Evolutionary conservation across 92 coral and sea anemone species (phyloP).

Genomic region (Porites cylindrica): DNA sequence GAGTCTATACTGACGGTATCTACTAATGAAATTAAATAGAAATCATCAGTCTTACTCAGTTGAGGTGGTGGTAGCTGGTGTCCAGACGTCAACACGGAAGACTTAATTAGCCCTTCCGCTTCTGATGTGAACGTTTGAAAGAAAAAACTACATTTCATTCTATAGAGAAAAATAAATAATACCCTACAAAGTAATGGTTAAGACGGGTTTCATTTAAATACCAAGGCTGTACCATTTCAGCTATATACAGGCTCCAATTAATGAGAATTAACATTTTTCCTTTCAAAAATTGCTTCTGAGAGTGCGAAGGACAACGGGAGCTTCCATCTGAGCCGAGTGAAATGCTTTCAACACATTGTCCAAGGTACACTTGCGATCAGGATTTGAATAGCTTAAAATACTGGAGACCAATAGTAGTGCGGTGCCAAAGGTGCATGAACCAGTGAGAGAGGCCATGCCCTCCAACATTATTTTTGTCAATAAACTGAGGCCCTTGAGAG

Average conservation of each 20-base stretch:
- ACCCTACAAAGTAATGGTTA: too few relatives aligned
- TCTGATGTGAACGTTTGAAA: neutral
- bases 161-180: neutral
- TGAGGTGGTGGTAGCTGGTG: neutral
- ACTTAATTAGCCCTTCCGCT: neutral
- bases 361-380: neutral
- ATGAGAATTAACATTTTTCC: neutral
- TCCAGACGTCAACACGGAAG: constrained; percentile 8
- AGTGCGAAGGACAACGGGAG: neutral
- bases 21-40: constrained; percentile 4
- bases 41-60: constrained; percentile 11
- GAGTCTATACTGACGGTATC: constrained; percentile 1
- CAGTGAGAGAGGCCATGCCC: neutral
- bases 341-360: neutral
- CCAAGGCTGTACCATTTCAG: neutral
- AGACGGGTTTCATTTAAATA: neutral
- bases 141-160: neutral
- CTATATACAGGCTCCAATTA: neutral
- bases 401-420: neutral
- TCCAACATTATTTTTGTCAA: neutral
- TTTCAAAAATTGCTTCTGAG: neutral
- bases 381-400: neutral
- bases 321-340: neutral
- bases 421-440: neutral
- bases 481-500: neutral